Conservation (phyloP, 2,797 vertebrate genomes). For the Peromyscus attwateri region DNA sequence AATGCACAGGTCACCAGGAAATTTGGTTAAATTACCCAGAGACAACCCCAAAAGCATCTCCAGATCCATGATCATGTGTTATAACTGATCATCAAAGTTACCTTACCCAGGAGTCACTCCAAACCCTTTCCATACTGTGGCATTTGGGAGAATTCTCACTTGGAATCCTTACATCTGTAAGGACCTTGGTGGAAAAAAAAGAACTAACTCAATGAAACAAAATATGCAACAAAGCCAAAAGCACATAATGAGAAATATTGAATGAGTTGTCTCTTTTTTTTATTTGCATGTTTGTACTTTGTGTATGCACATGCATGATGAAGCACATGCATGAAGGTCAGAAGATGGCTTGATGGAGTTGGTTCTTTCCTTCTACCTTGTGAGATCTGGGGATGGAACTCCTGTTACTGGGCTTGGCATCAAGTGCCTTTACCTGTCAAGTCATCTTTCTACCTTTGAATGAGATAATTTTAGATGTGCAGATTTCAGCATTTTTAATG, state of each 20-base stretch:
- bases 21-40: not conserved
- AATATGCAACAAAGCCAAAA: not conserved
- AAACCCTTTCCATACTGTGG: not conserved
- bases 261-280: not conserved
- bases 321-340: too few species aligned
- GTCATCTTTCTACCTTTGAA: not conserved
- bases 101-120: not conserved
- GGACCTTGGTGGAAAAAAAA: not conserved
- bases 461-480: not conserved
- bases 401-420: too few species aligned
- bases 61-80: not conserved
- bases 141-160: not conserved
- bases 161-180: not conserved
- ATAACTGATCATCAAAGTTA: not conserved
- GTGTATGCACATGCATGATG: not conserved
- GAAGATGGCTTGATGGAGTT: not conserved
- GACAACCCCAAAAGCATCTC: not conserved
- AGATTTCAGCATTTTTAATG: not conserved
- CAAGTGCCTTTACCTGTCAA: not conserved
- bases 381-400: too few species aligned
- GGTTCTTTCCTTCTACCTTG: not conserved
- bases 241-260: not conserved
- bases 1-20: not conserved
- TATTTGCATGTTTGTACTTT: not conserved
- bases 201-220: not conserved